Conservation (phyloP, 92 coral and sea anemone species). For the Zoanthus sociatus region DNA sequence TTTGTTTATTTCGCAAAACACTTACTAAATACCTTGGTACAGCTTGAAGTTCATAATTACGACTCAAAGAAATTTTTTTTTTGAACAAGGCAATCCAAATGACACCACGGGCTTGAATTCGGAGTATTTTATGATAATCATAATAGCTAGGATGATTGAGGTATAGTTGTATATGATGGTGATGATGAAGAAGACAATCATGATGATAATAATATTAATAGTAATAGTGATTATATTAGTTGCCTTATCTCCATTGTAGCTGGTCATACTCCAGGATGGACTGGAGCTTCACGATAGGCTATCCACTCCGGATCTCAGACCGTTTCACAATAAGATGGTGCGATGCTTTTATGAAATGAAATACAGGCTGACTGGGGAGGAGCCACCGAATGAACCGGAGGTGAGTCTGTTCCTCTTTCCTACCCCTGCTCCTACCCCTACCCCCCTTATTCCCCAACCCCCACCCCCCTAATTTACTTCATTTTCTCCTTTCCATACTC, state of each 20-base stretch:
- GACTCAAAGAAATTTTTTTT: too few relatives aligned
- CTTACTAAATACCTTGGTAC: too few relatives aligned
- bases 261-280: slow-evolving; percentile 79
- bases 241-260: too few relatives aligned
- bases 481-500: neutral
- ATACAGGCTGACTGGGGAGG: slow-evolving; percentile 86
- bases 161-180: neutral
- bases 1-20: too few relatives aligned
- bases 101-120: neutral
- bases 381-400: slow-evolving; percentile 54
- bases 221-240: too few relatives aligned
- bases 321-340: slow-evolving; percentile 92
- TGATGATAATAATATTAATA: too few relatives aligned
- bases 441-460: too few relatives aligned
- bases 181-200: too few relatives aligned
- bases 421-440: too few relatives aligned
- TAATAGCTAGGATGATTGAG: neutral
- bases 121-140: neutral
- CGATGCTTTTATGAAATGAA: slow-evolving; percentile 84
- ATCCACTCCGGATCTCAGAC: slow-evolving; percentile 76
- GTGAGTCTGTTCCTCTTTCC: neutral
- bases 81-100: too few relatives aligned
- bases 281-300: slow-evolving; percentile 79
- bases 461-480: too few relatives aligned
- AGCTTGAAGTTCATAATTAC: too few relatives aligned